These are phyloP conservation scores for Oligia strigilis DNA, from an alignment of 2,888 invertebrate genomes.

Conservation along the genomic window DNA sequence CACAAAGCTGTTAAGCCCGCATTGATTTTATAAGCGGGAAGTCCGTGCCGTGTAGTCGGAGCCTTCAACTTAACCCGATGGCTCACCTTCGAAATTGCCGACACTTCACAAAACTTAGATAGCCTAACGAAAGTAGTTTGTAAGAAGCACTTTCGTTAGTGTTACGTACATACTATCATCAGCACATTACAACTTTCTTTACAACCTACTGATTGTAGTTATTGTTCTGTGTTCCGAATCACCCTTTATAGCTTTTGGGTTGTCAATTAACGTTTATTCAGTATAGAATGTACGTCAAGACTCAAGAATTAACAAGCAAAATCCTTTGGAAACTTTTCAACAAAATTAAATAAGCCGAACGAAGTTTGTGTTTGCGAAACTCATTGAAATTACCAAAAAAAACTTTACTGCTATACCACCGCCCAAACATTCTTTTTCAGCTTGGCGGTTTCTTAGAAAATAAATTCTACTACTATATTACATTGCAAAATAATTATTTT, in stretches of 20 bases:
- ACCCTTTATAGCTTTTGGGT: slow-evolving; percentile 38
- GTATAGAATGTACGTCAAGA: slow-evolving; percentile 54
- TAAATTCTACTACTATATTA: slow-evolving; percentile 7
- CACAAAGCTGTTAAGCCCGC: slow-evolving; percentile 80
- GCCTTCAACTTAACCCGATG: slow-evolving; percentile 72
- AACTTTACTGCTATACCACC: slow-evolving; percentile 55
- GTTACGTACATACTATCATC: slow-evolving; percentile 56
- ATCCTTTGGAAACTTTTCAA: slow-evolving; percentile 61
- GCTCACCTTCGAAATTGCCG: slow-evolving; percentile 72
- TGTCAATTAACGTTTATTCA: slow-evolving; percentile 34
- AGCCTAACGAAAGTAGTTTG: slow-evolving; percentile 78
- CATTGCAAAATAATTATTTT: too few relatives aligned
- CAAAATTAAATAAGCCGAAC: slow-evolving; percentile 61
- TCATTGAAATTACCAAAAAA: slow-evolving; percentile 63
- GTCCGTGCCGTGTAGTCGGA: slow-evolving; percentile 66
- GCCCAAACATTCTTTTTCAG: slow-evolving; percentile 52
- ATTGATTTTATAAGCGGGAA: slow-evolving; percentile 82
- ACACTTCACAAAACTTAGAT: slow-evolving; percentile 80
- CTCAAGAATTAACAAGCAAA: slow-evolving; percentile 62
- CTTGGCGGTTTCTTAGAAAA: slow-evolving; percentile 31
- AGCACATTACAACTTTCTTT: slow-evolving; percentile 74
- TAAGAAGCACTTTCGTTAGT: slow-evolving; percentile 74
- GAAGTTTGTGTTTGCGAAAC: slow-evolving; percentile 58
- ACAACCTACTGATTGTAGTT: slow-evolving; percentile 70
- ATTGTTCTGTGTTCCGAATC: slow-evolving; percentile 55